Percentiles rank a stretch among this genome's conserved stretches.
These are phyloP conservation scores for Neotragus moschatus DNA, from an alignment of 2,113 vertebrate species.

Conservation along the genomic window DNA sequence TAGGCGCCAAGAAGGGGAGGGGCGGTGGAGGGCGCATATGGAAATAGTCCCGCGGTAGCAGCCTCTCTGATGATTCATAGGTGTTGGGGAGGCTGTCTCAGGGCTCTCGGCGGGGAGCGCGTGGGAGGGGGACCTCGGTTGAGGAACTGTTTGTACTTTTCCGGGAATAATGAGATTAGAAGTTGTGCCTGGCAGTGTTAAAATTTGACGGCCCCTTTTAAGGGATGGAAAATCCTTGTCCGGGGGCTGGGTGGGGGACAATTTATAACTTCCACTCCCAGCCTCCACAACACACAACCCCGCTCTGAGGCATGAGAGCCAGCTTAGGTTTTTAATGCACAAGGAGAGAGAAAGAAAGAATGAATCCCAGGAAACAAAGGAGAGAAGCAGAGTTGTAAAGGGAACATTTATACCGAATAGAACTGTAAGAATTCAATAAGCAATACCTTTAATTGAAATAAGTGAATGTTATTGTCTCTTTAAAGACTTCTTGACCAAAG, in stretches of 20 bases:
- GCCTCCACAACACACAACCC: too few relatives aligned
- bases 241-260: background rate
- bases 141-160: constrained; percentile 75
- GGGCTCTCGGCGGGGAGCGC: constrained; percentile 55
- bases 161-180: constrained; percentile 59
- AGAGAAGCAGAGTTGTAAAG: background rate
- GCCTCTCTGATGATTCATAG: constrained; percentile 64
- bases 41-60: constrained; percentile 24
- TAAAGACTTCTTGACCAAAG: background rate
- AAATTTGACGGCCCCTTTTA: constrained; percentile 68
- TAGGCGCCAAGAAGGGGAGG: background rate
- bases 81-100: constrained; percentile 61
- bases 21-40: background rate
- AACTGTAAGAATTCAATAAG: background rate
- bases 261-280: background rate
- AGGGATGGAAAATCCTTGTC: constrained; percentile 55
- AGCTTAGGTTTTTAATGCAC: constrained; percentile 1
- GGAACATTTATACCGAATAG: background rate
- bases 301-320: background rate
- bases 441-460: constrained; percentile 3
- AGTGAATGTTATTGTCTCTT: constrained; percentile 28
- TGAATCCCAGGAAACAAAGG: background rate
- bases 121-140: constrained; percentile 62
- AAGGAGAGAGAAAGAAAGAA: background rate
- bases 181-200: constrained; percentile 59